These are phyloP conservation scores for Hoplias malabaricus DNA, from an alignment of 2,113 vertebrate genomes.

Conservation along the genomic window DNA sequence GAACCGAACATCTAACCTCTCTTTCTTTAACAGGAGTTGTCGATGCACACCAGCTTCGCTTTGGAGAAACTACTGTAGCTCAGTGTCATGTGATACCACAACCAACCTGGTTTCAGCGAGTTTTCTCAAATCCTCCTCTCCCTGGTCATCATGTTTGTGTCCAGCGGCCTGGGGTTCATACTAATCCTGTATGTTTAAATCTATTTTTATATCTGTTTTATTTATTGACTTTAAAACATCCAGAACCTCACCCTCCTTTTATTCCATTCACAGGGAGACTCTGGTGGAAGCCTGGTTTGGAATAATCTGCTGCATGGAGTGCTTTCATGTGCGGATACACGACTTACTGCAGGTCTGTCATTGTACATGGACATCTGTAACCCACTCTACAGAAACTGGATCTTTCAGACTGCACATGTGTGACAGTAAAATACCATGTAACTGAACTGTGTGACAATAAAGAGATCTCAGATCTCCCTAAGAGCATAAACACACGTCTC, in stretches of 20 bases:
- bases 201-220: no score
- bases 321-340: neutral
- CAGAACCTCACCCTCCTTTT: no score
- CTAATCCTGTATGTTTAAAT: neutral
- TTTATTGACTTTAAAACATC: no score
- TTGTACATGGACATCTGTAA: neutral
- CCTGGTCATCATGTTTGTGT: neutral
- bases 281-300: neutral
- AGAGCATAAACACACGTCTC: no score
- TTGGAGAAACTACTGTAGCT: neutral
- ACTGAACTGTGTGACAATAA: no score
- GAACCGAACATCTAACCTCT: neutral
- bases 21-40: neutral
- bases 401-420: neutral
- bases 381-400: neutral
- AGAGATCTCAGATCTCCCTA: no score
- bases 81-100: no score
- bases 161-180: neutral
- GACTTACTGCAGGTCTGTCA: neutral
- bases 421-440: neutral
- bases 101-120: no score
- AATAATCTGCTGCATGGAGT: neutral
- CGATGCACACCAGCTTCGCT: neutral
- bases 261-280: neutral
- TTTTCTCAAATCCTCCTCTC: no score